These are phyloP conservation scores for Channa argus DNA, from an alignment of 2,113 vertebrate genomes.

Conservation along the genomic window DNA sequence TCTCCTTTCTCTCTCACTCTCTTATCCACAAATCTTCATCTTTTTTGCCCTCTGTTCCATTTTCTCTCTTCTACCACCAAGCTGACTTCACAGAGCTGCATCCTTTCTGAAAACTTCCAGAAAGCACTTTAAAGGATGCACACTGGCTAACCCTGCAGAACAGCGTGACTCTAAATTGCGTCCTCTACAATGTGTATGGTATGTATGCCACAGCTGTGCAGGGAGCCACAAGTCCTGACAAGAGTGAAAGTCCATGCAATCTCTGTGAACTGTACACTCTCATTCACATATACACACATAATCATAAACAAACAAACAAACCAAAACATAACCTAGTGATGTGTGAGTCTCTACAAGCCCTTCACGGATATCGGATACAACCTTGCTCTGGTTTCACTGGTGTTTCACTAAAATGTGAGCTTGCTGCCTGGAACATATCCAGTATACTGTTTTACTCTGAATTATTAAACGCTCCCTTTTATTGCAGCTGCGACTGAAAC, in stretches of 20 bases:
- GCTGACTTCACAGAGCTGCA: constrained; percentile 49
- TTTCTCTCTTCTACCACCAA: constrained; percentile 33
- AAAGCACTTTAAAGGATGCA: constrained; percentile 58
- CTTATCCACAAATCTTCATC: constrained; percentile 37
- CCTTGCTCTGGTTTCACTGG: constrained; percentile 28
- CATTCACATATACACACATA: constrained; percentile 7
- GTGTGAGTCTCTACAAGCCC: constrained; percentile 41
- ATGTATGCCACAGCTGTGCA: constrained; percentile 49
- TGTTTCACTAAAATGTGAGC: constrained; percentile 68
- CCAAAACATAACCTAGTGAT: constrained; percentile 38
- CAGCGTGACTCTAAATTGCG: constrained; percentile 51
- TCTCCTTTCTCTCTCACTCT: constrained; percentile 3
- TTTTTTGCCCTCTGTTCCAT: constrained; percentile 27
- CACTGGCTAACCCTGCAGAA: constrained; percentile 55
- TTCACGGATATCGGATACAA: constrained; percentile 33
- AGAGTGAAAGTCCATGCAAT: constrained; percentile 21
- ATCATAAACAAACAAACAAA: constrained; percentile 15
- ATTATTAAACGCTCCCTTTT: constrained; percentile 78
- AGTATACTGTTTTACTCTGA: constrained; percentile 73
- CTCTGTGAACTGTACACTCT: constrained; percentile 14
- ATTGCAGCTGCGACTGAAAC: constrained; percentile 70
- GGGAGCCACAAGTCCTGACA: constrained; percentile 35
- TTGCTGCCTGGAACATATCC: constrained; percentile 72
- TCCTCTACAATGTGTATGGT: constrained; percentile 18
- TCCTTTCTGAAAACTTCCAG: constrained; percentile 44